These are phyloP conservation scores for Radopholus similis DNA, from an alignment of 1,140 invertebrate species.

Conservation along the genomic window DNA sequence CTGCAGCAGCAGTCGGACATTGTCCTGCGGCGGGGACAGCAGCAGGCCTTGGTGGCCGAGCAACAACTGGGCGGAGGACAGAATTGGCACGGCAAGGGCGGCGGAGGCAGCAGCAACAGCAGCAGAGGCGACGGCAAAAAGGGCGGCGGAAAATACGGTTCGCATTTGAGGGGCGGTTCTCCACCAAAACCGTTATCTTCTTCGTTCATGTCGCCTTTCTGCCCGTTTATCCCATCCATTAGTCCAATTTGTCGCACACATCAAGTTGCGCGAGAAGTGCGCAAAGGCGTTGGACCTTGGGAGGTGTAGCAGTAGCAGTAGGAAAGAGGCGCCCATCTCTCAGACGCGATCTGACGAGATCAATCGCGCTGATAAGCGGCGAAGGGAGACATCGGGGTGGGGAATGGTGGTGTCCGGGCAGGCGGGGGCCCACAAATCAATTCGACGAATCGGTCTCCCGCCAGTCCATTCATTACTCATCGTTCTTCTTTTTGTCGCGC, in stretches of 20 bases:
- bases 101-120: background rate
- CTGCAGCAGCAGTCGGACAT: background rate
- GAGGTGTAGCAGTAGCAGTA: too few species aligned
- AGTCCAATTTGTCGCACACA: background rate
- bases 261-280: background rate
- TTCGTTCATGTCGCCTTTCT: background rate
- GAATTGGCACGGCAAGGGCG: background rate
- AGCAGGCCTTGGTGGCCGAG: too few species aligned
- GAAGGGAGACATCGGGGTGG: background rate
- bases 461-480: too few species aligned
- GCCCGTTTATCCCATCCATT: background rate
- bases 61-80: too few species aligned
- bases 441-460: background rate
- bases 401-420: too few species aligned
- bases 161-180: background rate
- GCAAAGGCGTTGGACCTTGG: background rate
- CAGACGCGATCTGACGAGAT: background rate
- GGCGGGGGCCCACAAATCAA: slow-evolving; percentile 6
- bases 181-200: background rate
- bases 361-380: background rate
- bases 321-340: background rate
- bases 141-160: slow-evolving; percentile 3
- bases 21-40: background rate
- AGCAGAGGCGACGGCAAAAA: background rate
- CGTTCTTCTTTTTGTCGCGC: slow-evolving; percentile 3